Evolutionary conservation across 2,797 vertebrate genomes (phyloP), one percentile per base, ranked within the genome.

Genomic region (Poecilia picta): DNA sequence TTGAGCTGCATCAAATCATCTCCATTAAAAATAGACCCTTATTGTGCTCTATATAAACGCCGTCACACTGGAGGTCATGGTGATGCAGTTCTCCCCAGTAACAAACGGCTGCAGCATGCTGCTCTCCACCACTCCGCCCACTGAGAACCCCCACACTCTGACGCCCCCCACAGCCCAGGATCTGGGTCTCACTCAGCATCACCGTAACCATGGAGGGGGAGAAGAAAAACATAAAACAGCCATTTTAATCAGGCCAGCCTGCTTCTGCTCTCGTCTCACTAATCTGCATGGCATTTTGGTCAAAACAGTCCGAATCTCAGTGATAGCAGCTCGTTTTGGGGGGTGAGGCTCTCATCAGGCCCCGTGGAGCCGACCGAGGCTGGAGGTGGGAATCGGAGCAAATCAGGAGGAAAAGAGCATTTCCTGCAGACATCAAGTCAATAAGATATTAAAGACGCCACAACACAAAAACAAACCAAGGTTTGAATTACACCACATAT

Each of bases 21-120:
- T 45, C 28, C 72, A 78, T 71, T 71, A 53, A 86, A 68, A 91
- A 89, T 77, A 88, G 83, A 33, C 64, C 59, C 80, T 77, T 83
- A 64, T 64, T 36, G 31, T 36, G 59, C 59, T 64, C 59, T 4
- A 70, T 79, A 85, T 59, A 90, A 84, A 87, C 0, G 78, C 88
- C 64, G 86, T 89, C 89, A 89, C 83, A 85, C 79, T 85, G 83
- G 90, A 89, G 92, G 91, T 91, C 92, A 91, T 41, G 83, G 85
- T 89, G 80, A 88, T 81, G 77, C 75, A 91, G 79, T 93, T 92
- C 89, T 87, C 83, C 90, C 91, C 91, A 92, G 89, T 93, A 92
- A 93, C 90, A 93, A 87, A 87, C 33, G 71, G 86, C 88, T 87
- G 85, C 86, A 83, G 79, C 33, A 20, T 20, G 18, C 62, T 39